Conservation (phyloP, 2,797 vertebrate genomes). For the Sphaeramia orbicularis region DNA sequence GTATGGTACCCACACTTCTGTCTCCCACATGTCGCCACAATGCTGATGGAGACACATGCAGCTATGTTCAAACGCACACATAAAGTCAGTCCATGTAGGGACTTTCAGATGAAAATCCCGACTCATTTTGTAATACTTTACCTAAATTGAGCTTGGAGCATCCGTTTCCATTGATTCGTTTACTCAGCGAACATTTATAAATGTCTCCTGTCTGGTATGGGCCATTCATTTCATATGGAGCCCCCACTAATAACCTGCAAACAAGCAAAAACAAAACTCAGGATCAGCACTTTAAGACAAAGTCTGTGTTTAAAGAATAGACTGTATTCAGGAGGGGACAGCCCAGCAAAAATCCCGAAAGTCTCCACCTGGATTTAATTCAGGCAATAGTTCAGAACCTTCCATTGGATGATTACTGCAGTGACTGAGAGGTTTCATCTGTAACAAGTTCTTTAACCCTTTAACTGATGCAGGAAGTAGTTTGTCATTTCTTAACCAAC, state of each 20-base stretch:
- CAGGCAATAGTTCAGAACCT: no score
- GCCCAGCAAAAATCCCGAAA: no score
- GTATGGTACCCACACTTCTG: constrained; percentile 59
- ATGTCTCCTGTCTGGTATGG: constrained; percentile 95
- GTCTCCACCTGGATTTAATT: no score
- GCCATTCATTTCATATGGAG: constrained; percentile 94
- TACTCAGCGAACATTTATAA: constrained; percentile 92
- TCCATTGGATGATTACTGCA: no score
- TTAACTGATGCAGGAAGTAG: no score
- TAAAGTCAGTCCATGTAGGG: neutral
- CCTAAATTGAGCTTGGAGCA: constrained; percentile 98
- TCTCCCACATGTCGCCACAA: constrained; percentile 55
- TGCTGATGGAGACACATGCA: constrained; percentile 23
- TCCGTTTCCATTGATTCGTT: constrained; percentile 86
- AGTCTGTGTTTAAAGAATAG: no score
- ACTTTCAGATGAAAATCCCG: neutral
- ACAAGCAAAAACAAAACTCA: constrained; percentile 38
- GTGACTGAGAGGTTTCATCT: no score
- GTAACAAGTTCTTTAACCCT: no score
- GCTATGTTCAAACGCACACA: neutral
- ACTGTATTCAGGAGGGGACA: no score
- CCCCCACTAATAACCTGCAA: constrained; percentile 95
- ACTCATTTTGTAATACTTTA: constrained; percentile 72
- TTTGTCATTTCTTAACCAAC: no score
- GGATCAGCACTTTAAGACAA: neutral